These are phyloP conservation scores for Cavia porcellus DNA, from an alignment of 2,113 vertebrate species.

Conservation along the genomic window DNA sequence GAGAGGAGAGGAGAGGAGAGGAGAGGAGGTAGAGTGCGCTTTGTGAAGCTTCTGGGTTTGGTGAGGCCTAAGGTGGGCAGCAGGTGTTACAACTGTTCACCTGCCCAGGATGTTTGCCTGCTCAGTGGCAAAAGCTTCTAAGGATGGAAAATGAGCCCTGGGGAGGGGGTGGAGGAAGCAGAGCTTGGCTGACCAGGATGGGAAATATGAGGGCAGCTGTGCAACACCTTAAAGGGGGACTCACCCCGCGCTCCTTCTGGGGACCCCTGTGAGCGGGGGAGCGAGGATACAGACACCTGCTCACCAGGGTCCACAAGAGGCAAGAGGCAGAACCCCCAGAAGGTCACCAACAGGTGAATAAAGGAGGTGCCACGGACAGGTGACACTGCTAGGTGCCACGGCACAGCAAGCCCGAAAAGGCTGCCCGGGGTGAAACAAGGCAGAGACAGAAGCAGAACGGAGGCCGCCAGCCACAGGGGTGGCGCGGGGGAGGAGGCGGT, in stretches of 20 bases:
- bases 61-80: neutral
- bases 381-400: neutral
- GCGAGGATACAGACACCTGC: neutral
- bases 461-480: neutral
- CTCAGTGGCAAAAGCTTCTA: too few species aligned
- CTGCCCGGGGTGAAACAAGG: neutral
- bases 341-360: neutral
- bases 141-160: neutral
- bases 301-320: neutral
- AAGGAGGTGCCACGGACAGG: neutral
- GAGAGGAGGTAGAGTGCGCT: too few species aligned
- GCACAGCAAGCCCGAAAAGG: neutral
- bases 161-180: neutral
- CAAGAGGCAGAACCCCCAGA: neutral
- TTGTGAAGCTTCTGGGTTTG: too few species aligned
- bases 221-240: neutral
- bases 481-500: neutral
- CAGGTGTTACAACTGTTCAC: neutral
- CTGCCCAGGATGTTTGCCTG: neutral
- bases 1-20: too few species aligned
- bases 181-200: neutral
- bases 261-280: neutral
- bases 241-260: fast-evolving
- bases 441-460: neutral
- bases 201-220: too few species aligned